Base-by-base conservation (phyloP, 2,888 invertebrate genomes). In the Cataglyphis cursor region DNA sequence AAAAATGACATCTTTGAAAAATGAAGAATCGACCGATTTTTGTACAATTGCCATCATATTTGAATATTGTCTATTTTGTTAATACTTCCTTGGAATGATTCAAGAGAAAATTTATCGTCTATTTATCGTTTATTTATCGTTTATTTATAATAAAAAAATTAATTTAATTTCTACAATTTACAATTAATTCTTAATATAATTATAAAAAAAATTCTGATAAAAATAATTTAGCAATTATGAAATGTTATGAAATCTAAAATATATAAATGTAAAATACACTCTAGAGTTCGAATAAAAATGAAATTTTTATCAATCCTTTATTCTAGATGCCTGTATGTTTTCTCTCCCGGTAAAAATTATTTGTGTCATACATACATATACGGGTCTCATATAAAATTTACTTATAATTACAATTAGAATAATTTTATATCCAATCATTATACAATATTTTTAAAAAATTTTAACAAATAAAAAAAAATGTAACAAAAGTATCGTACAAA, bases 21-120 rank as follows among this genome's bases (percentile, higher is more conserved):
- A 72, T 35, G n/a, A 73, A 70, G 81, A 59, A 76, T 61, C 61
- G 80, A 28, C 18, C 62, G 35, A 66, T 41, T 66, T 86, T 88
- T 88, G 44, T 82, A 57, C 84, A 88, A 83, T 78, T 81, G 86
- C 28, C 61, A 48, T 72, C 81, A 62, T 87, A 73, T 87, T 68
- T 68, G 66, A 85, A 85, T 68, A 78, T 72, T 54, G 24, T 44
- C 61, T 44, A 41, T 41, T 62, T 41, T 41, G n/a, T 51, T 54
- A 24, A 24, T 9, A 35, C 38, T 38, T 28, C 1, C 2, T 15
- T 5, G 24, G 15, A 12, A 6, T 54, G 28, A 3, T 15, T 35
- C 15, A 2, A 41, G 9, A 38, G 10, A 12, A 66, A 57, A 2
- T 64, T 24, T 64, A 24, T 75, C 21, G 12, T 28, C 28, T 28